These are phyloP conservation scores for Cerastoderma edule DNA, from an alignment of 2,888 invertebrate genomes.

Conservation along the genomic window DNA sequence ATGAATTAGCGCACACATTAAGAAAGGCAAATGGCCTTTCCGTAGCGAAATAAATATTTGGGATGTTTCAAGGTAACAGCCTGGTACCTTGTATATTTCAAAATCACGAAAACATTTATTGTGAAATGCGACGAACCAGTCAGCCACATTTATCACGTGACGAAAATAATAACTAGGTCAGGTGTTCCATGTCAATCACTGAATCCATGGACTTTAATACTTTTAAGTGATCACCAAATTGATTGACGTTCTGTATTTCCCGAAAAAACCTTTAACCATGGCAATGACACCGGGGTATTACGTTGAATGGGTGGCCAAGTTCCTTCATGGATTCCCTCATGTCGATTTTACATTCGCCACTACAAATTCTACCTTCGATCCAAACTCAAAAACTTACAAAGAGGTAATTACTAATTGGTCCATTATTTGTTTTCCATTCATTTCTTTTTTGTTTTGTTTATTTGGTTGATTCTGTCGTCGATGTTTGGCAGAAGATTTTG, in stretches of 20 bases:
- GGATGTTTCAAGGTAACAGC: constrained; percentile 60
- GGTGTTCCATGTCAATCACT: constrained; percentile 20
- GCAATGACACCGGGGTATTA: constrained; percentile 34
- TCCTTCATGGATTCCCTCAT: constrained; percentile 95
- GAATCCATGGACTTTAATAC: background rate
- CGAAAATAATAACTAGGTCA: constrained; percentile 44
- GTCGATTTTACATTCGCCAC: constrained; percentile 94
- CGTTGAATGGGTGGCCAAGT: constrained; percentile 87
- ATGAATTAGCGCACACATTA: too few relatives aligned
- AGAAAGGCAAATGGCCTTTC: too few relatives aligned
- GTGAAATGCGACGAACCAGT: background rate
- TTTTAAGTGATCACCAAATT: constrained; percentile 8
- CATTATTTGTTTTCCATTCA: background rate
- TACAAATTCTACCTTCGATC: constrained; percentile 96
- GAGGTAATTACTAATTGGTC: constrained; percentile 88
- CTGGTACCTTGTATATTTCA: constrained; percentile 36
- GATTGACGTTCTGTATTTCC: too few relatives aligned
- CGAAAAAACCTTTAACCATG: constrained; percentile 17
- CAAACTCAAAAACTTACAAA: constrained; percentile 93
- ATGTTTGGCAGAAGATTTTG: too few relatives aligned
- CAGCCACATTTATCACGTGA: constrained; percentile 59
- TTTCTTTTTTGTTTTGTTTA: background rate
- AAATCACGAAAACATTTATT: background rate
- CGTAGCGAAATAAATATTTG: constrained; percentile 62
- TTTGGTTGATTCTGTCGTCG: too few relatives aligned